Evolutionary conservation across 2,113 vertebrate species (phyloP), one percentile per base, ranked within the genome.

Genomic region (Emydocephalus ijimae): DNA sequence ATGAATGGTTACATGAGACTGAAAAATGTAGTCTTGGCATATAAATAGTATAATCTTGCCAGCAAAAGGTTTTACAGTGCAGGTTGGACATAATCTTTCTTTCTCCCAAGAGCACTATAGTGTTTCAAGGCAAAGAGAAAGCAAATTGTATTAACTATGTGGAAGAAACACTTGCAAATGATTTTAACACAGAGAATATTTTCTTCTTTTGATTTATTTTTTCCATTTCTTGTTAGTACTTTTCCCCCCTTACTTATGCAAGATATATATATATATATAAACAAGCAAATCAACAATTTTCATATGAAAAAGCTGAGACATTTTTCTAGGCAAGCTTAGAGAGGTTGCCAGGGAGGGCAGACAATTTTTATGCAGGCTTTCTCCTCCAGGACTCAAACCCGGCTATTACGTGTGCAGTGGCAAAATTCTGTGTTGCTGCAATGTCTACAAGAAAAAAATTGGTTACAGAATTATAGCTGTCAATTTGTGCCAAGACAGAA

Each of bases 11-110:
- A 90, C n/a, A 21, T 54, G 43, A 90, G 92, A 29, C 74, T 86
- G 56, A 93, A 86, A 93, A 90, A 93, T 90, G 89, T 93, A 18
- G 74, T 56, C 74, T 56, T 90, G 89, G 89, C 88, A 93, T 93
- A 92, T 90, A 93, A 90, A 52, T 90, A 61, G 55, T 48, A 81
- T 50, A 54, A 39, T 86, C 45, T 29, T 93, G 92, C 81, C 92
- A 93, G 88, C 26, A 26, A 89, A 57, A 34, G 29, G 55, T 85
- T 90, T 93, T 55, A 59, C 29, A 86, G 92, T 64, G 89, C 92
- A 93, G 81, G 81, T 90, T 52, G 81, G 89, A 90, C n/a, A 85
- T 93, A 59, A 85, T 90, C 57, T 93, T 86, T 86, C 81, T 89
- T 92, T 86, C 52, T 54, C 89, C 45, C 56, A 90, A 52, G 89